Evolutionary conservation across 2,113 vertebrate genomes (phyloP), one percentile per base, ranked within the genome.

Genomic region (Hemiprocne comata): DNA sequence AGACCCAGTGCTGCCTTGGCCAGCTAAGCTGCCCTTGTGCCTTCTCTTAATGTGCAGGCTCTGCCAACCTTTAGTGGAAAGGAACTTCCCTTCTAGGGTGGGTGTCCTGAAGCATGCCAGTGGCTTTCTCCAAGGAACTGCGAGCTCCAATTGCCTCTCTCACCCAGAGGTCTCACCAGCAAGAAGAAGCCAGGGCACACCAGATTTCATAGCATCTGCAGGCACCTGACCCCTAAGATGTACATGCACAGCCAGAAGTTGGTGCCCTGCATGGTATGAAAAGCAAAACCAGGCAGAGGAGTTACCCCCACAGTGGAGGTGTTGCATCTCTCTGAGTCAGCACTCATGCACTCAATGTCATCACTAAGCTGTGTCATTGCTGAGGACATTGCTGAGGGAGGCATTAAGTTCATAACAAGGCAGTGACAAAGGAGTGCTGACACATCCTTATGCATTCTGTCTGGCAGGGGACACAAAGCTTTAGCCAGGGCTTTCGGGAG

Each of bases 341-440:
- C 4, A 2, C 66, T 89, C 23, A 14, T 0, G 11, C 23, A 9
- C 42, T n/a, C 71, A 60, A 1, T 48, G 65, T 60, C 79, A 53
- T 53, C 91, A 36, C 48, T 88, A 74, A 86, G 92, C 89, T 92
- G n/a, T 76, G 77, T 46, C 77, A 75, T 42, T 16, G 9, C 81
- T 66, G 75, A 78, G 64, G 60, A 54, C 60, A 74, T 34, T 62
- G 4, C 55, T 77, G 51, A 29, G n/a, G n/a, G n/a, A n/a, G 42
- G 77, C 60, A 53, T 86, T 67, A 34, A 85, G 28, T 71, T 88
- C 75, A 25, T 48, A 40, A 67, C 0, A 80, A 46, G 7, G 2
- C 85, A 60, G 67, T 77, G 93, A 16, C 58, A 82, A 71, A 80
- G 60, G 38, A 38, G 42, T 77, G 85, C 67, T 96, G 91, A 69